A percentile compares a stretch with the other conserved stretches of the same genome.
These are phyloP conservation scores for Drosophila affinis DNA, from an alignment of 2,888 invertebrate species.

Conservation along the genomic window DNA sequence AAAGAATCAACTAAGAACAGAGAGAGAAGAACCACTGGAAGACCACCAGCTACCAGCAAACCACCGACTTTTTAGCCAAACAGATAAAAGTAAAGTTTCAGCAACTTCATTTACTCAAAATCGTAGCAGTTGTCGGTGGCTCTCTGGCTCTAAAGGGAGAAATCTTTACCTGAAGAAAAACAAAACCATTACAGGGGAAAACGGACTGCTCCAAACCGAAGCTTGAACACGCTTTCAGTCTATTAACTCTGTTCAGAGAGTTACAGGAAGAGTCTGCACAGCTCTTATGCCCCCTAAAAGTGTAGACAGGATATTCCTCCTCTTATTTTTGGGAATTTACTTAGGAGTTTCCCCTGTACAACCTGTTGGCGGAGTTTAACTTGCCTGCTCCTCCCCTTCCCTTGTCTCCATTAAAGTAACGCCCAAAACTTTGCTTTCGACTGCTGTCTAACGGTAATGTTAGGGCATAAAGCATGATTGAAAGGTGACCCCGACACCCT, in stretches of 20 bases:
- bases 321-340: slow-evolving; percentile 1
- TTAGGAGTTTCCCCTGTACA: slow-evolving; percentile 26
- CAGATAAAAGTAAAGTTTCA: slow-evolving; percentile 53
- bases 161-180: slow-evolving; percentile 9
- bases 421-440: slow-evolving; percentile 43
- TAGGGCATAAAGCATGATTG: slow-evolving; percentile 54
- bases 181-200: slow-evolving; percentile 1
- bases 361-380: slow-evolving; percentile 49
- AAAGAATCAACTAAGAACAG: slow-evolving; percentile 10
- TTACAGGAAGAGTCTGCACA: neutral
- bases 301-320: slow-evolving; percentile 26
- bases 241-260: neutral
- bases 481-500: slow-evolving; percentile 29
- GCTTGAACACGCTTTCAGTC: neutral
- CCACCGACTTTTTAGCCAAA: slow-evolving; percentile 38
- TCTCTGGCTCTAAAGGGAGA: slow-evolving; percentile 2
- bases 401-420: slow-evolving; percentile 56
- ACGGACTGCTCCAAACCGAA: neutral
- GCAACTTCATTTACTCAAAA: slow-evolving; percentile 52
- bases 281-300: neutral
- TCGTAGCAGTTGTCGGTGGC: slow-evolving; percentile 10
- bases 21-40: slow-evolving; percentile 15
- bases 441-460: slow-evolving; percentile 39
- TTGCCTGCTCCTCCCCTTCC: slow-evolving; percentile 28
- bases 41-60: slow-evolving; percentile 25